phyloP scores from a whole-genome alignment of 1,140 invertebrate genomes.

The Philopotamus ludificatus region DNA sequence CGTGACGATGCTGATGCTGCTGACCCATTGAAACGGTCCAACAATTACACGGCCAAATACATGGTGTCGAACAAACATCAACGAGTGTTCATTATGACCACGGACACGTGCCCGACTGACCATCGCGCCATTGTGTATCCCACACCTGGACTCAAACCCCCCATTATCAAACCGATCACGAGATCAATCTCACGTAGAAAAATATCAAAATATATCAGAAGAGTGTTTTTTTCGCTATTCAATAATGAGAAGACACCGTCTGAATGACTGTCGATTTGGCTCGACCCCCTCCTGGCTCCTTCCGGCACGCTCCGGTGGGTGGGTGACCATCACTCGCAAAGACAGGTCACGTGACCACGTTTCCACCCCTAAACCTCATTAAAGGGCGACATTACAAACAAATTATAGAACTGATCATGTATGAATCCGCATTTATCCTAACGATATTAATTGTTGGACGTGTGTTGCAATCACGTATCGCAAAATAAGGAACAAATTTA shows the following conservation, averaged over 20 bases:
- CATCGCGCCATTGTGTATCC: neutral
- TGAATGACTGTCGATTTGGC: neutral
- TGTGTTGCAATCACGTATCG: too few species aligned
- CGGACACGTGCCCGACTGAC: too few species aligned
- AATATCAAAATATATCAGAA: too few species aligned
- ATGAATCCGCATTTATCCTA: constrained; percentile 9
- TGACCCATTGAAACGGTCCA: too few species aligned
- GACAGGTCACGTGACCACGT: constrained; percentile 35
- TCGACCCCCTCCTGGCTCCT: neutral
- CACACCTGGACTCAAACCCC: neutral
- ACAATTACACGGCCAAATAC: too few species aligned
- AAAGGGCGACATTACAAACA: constrained; percentile 22
- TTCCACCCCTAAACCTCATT: constrained; percentile 21
- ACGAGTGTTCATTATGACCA: too few species aligned
- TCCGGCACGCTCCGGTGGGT: constrained; percentile 6
- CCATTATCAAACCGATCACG: neutral
- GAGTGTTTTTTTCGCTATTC: neutral
- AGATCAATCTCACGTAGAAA: too few species aligned
- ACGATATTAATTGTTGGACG: too few species aligned
- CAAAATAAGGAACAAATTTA: too few species aligned
- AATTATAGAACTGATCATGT: constrained; percentile 18
- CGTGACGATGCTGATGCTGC: too few species aligned
- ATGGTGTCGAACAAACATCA: too few species aligned
- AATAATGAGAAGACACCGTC: neutral
- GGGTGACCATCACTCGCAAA: constrained; percentile 10